Base-by-base conservation (phyloP, 1,140 invertebrate genomes). In the Zophobas atratus region DNA sequence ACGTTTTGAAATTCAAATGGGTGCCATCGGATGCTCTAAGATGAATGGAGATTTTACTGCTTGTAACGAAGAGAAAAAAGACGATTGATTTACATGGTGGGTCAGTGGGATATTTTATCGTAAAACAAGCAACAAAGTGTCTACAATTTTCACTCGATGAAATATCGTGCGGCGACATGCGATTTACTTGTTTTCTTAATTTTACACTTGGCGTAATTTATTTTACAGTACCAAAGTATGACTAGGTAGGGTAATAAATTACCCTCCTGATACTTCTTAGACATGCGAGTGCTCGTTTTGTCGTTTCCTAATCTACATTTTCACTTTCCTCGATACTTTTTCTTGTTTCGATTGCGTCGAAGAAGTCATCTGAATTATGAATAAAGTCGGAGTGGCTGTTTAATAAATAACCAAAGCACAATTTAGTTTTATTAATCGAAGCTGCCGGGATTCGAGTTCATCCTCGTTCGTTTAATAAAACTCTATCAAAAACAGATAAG, bases 1-100 rank as follows among this genome's bases (percentile, higher is more conserved):
- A 83, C 78, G 82, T 81, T 83, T 83, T 83, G 82, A 83, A 83
- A 79, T 83, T 83, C 81, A 83, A 83, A 83, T 83, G 63, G 63
- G 57, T 56, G 70, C 76, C 75, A 76, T 79, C 75, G 79, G 77
- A 80, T 78, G 75, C 76, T 73, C 53, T 63, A 77, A 72, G 72
- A 81, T 82, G 81, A 82, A 82, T 81, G 79, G 75, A 77, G 79
- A 80, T 80, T 80, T 78, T 77, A 80, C 75, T 38, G 49, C 33
- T 55, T 53, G 70, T 51, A 72, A 55, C 48, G 8, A 72, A 48
- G n/a, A 35, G 5, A 51, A 51, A 51, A 51, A 51, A 46, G 8
- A 3, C 43, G 71, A 73, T 67, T 67, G 49, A 51, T 51, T 51
- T 51, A 51, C 38, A 60, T 38, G 56, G 6, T 34, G 36, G 57